Evolutionary conservation across 2,888 invertebrate species (phyloP).

Genomic region (Synanthedon myopaeformis): DNA sequence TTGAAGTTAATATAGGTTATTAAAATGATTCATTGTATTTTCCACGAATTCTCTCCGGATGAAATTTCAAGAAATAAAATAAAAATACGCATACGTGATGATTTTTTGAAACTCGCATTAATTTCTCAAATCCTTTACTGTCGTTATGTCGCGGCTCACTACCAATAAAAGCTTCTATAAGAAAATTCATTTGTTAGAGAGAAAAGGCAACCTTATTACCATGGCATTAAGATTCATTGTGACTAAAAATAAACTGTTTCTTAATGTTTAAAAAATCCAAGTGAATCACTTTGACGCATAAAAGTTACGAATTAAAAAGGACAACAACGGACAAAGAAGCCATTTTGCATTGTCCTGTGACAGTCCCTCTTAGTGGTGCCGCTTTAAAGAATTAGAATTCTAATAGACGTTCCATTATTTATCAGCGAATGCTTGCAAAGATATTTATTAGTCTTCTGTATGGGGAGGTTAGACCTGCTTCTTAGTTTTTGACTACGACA

Average conservation of each 20-base stretch:
- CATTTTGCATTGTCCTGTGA: slow-evolving; percentile 66
- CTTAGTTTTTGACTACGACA: too few relatives aligned
- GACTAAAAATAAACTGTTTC: slow-evolving; percentile 5
- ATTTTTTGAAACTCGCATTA: slow-evolving; percentile 23
- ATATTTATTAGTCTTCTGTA: too few relatives aligned
- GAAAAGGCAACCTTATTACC: slow-evolving; percentile 4
- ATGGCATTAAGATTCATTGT: slow-evolving; percentile 5
- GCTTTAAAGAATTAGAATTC: slow-evolving; percentile 28
- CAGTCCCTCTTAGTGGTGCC: slow-evolving; percentile 58
- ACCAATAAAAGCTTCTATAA: slow-evolving; percentile 23
- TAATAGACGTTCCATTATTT: slow-evolving; percentile 1
- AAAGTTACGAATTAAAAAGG: slow-evolving; percentile 66
- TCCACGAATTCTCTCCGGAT: too few relatives aligned
- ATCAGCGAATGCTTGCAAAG: too few relatives aligned
- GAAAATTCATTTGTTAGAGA: not conserved
- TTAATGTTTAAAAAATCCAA: slow-evolving; percentile 21
- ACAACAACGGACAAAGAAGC: slow-evolving; percentile 64
- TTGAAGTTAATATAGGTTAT: too few relatives aligned
- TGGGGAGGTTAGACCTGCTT: too few relatives aligned
- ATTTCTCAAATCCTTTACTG: slow-evolving; percentile 24
- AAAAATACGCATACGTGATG: slow-evolving; percentile 5
- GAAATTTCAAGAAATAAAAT: not conserved
- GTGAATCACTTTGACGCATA: slow-evolving; percentile 66
- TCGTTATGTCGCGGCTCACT: slow-evolving; percentile 30
- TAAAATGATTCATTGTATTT: too few relatives aligned